Conservation (phyloP, 2,888 invertebrate species). For the Syrista parreyssii region DNA sequence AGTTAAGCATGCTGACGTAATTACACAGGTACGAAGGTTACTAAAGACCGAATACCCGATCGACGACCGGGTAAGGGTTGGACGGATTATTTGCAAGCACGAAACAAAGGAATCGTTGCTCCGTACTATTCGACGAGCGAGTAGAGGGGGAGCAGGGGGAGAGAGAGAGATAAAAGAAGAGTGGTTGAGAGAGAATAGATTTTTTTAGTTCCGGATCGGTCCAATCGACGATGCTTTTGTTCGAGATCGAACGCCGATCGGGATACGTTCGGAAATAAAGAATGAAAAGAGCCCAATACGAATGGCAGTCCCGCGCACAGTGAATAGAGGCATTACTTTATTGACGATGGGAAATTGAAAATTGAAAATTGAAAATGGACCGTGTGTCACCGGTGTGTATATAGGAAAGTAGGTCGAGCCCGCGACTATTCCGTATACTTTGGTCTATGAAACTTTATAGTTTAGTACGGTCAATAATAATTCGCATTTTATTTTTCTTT, state of each 20-base stretch:
- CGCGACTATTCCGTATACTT: background rate
- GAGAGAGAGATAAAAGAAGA: background rate
- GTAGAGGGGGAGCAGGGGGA: too few relatives aligned
- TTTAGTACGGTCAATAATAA: constrained; percentile 5
- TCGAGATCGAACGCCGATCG: constrained; percentile 2
- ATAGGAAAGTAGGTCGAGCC: constrained; percentile 9
- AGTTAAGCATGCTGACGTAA: background rate
- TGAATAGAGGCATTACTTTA: constrained; percentile 29
- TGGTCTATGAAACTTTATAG: background rate
- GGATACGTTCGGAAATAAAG: background rate
- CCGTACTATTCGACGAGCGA: background rate
- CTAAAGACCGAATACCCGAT: background rate
- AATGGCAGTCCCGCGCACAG: background rate
- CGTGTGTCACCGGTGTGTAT: background rate
- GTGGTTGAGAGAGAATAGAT: background rate
- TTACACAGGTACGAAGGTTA: background rate
- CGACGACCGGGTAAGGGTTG: background rate
- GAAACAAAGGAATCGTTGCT: background rate
- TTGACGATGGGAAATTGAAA: constrained; percentile 38
- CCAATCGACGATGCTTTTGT: background rate
- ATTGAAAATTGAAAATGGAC: constrained; percentile 44
- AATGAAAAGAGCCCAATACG: background rate
- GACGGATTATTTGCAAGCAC: background rate
- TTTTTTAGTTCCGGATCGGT: background rate
- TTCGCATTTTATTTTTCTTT: background rate